A percentile compares a stretch with the other conserved stretches of the same genome.
Evolutionary conservation across 2,797 vertebrate genomes (phyloP).

Genomic region (Crocodylus rhombifer): DNA sequence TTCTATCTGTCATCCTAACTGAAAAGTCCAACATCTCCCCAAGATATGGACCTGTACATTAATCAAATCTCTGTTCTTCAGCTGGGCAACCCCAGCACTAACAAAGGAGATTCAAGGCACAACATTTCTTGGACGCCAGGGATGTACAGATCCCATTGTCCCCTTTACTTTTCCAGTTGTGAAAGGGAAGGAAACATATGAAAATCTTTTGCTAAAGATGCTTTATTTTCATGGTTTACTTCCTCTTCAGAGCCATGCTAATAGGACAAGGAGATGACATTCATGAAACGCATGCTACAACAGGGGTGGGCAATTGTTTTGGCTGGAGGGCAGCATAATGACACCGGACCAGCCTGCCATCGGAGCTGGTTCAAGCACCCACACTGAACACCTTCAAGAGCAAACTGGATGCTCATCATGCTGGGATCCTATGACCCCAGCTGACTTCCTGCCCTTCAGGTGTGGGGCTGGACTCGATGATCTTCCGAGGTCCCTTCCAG

Average conservation of each 20-base stretch:
- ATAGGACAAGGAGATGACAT: conserved; percentile 13
- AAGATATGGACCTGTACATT: conserved; percentile 29
- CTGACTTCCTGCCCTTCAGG: too few species aligned
- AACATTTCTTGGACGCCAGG: background rate
- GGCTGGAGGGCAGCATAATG: too few species aligned
- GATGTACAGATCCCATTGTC: background rate
- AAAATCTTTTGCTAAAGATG: conserved; percentile 17
- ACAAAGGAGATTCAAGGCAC: background rate
- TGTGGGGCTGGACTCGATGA: too few species aligned
- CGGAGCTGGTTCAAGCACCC: too few species aligned
- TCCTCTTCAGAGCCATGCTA: conserved; percentile 25
- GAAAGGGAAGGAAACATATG: conserved; percentile 31
- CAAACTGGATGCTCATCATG: too few species aligned
- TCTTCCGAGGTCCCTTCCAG: too few species aligned
- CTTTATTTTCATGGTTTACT: conserved; percentile 50
- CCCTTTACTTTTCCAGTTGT: conserved; percentile 14
- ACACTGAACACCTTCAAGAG: too few species aligned
- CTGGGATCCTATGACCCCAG: too few species aligned
- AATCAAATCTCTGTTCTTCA: conserved; percentile 20
- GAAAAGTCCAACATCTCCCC: conserved; percentile 38
- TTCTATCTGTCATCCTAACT: conserved; percentile 11
- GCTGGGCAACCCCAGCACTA: background rate
- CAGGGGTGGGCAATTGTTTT: too few species aligned
- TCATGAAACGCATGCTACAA: background rate
- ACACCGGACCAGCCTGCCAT: too few species aligned